Conservation (phyloP, 2,113 vertebrate genomes). For the Corynorhinus townsendii region DNA sequence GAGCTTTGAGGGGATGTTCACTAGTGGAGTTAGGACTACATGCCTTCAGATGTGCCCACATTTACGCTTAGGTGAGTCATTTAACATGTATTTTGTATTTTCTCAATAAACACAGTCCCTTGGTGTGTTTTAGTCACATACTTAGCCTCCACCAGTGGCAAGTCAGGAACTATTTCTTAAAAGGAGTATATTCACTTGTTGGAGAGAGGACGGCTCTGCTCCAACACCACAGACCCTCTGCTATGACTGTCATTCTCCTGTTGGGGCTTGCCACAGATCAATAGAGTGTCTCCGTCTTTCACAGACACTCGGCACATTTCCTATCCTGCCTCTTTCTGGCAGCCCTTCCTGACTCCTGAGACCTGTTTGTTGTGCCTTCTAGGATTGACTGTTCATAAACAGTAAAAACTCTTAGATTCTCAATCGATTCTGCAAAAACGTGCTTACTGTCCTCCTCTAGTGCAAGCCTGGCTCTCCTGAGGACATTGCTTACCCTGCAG, state of each 20-base stretch:
- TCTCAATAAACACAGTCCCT: background rate
- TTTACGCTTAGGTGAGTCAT: background rate
- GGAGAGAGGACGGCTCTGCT: background rate
- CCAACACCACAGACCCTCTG: background rate
- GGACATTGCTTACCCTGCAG: background rate
- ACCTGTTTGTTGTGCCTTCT: background rate
- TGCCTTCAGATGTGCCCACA: background rate
- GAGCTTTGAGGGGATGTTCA: background rate
- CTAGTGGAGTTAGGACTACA: no score
- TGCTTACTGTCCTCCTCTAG: background rate
- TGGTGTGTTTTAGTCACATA: background rate
- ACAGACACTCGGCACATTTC: background rate
- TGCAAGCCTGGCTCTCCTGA: background rate
- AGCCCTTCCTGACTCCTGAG: background rate
- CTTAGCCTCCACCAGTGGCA: background rate
- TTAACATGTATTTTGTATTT: background rate
- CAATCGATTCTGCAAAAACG: background rate
- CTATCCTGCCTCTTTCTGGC: background rate
- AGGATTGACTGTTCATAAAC: background rate
- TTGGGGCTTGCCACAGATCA: background rate
- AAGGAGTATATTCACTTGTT: background rate
- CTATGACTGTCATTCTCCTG: background rate
- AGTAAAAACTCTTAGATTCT: background rate
- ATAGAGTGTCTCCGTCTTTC: background rate
- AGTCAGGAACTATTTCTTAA: background rate